Evolutionary conservation across 2,113 vertebrate genomes (phyloP), one percentile per base, ranked within the genome.

Genomic region (Nycticorax nycticorax): DNA sequence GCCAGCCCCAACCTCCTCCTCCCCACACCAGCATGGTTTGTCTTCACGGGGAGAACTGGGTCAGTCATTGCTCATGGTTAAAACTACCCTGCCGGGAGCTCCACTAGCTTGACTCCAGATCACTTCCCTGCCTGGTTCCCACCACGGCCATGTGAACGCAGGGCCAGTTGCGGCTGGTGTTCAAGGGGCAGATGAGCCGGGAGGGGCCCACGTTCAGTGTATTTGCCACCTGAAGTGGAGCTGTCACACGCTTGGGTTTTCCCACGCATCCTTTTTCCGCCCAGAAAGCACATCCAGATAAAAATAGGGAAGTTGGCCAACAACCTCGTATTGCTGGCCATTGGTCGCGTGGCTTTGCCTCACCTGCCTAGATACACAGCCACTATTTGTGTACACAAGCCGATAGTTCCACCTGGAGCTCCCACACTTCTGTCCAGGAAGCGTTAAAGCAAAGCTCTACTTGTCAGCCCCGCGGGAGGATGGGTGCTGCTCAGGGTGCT

Each of bases 291-390:
- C 66, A 92, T 83, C 57, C 71, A 56, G 67, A 90, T 14, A 26
- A 77, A 88, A 86, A 20, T 0, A 60, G 88, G 86, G 76, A 86
- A 84, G 87, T 0, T 92, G 76, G 95, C 93, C 91, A 93, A 74
- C 68, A 62, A 52, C 28, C 72, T 6, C 1, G 56, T 9, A 35
- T 4, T 68, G 57, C 82, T 32, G 57, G 91, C 72, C 90, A 85
- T 32, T 0, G 8, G 73, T 56, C 7, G 33, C 1, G 1, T 28
- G 92, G 77, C 62, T 79, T 37, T 85, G 82, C 92, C 92, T 84
- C 60, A 20, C 91, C 94, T 96, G 76, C 86, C 92, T 83, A 47
- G 91, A 79, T 81, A 95, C 91, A 81, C 85, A 55, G 72, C 3
- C 93, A 45, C 32, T 73, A 3, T 39, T 72, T 80, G 91, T 79